These are phyloP conservation scores for Chrysogorgia sp. DNA, from an alignment of 92 coral and sea anemone genomes.

Conservation along the genomic window DNA sequence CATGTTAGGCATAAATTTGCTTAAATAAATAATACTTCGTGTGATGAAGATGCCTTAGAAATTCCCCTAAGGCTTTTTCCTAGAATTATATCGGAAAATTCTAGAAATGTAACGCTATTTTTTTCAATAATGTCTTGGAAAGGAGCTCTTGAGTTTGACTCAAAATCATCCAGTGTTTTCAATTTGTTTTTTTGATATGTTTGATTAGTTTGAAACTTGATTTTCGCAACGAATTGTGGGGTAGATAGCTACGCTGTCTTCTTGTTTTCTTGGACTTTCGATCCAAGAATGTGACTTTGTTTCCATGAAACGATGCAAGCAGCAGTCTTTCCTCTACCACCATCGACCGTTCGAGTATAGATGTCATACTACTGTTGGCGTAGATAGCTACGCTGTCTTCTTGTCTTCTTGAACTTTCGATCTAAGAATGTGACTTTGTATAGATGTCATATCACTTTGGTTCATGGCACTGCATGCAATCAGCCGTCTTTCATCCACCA, in stretches of 20 bases:
- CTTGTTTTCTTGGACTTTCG: not conserved
- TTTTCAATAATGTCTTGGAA: not conserved
- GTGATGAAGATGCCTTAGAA: not conserved
- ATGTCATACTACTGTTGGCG: too few species aligned
- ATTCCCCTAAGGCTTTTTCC: not conserved
- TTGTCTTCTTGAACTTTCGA: too few species aligned
- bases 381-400: too few species aligned
- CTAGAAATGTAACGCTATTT: not conserved
- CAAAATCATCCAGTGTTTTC: not conserved
- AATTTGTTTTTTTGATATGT: not conserved
- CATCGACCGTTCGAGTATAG: too few species aligned
- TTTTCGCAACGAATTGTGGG: too few species aligned
- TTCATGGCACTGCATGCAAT: too few species aligned
- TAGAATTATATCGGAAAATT: not conserved
- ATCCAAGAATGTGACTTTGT: not conserved
- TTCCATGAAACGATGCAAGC: too few species aligned
- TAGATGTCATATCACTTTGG: too few species aligned
- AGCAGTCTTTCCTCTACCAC: too few species aligned
- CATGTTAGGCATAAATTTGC: conserved; percentile 9
- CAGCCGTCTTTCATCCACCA: too few species aligned
- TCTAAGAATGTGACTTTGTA: too few species aligned
- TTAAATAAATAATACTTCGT: conserved; percentile 6
- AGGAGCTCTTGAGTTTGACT: not conserved
- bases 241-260: too few species aligned
- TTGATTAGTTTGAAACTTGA: not conserved